These are phyloP conservation scores for Scolopax rusticola DNA, from an alignment of 2,797 vertebrate species.

Conservation along the genomic window DNA sequence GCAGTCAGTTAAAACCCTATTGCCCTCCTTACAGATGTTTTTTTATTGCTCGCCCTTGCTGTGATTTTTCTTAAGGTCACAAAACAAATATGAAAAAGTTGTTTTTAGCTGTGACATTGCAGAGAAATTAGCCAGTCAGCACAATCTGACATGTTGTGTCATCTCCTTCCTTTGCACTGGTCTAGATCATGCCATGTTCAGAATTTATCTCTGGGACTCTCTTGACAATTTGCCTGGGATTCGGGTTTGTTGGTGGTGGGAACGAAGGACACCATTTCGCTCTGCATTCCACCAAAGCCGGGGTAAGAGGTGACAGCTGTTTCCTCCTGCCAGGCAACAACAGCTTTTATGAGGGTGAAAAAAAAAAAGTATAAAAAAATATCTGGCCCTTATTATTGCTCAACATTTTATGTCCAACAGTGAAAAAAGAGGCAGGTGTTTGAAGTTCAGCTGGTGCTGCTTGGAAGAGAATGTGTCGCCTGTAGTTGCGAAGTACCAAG, in stretches of 20 bases:
- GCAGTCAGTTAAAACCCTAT: neutral
- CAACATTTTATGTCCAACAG: neutral
- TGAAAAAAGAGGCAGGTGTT: conserved; percentile 16
- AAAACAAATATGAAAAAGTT: neutral
- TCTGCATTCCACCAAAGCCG: neutral
- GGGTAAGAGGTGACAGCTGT: conserved; percentile 1
- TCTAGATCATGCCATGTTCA: neutral
- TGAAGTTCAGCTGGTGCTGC: conserved; percentile 22
- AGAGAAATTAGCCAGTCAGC: neutral
- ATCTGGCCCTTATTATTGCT: conserved; percentile 25
- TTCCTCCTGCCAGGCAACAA: neutral
- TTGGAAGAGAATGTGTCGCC: neutral
- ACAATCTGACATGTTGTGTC: neutral
- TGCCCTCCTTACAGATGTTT: neutral
- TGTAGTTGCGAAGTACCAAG: neutral
- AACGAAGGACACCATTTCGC: neutral
- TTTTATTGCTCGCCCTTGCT: neutral
- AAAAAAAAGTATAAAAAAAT: neutral
- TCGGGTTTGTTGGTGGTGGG: neutral
- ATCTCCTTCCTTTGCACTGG: neutral
- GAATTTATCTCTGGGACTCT: neutral
- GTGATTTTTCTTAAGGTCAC: neutral
- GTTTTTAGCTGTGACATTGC: neutral
- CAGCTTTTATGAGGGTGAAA: conserved; percentile 13
- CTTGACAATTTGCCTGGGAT: neutral